Evolutionary conservation across 1,140 invertebrate genomes (phyloP).

Genomic region (Pogonomyrmex barbatus): DNA sequence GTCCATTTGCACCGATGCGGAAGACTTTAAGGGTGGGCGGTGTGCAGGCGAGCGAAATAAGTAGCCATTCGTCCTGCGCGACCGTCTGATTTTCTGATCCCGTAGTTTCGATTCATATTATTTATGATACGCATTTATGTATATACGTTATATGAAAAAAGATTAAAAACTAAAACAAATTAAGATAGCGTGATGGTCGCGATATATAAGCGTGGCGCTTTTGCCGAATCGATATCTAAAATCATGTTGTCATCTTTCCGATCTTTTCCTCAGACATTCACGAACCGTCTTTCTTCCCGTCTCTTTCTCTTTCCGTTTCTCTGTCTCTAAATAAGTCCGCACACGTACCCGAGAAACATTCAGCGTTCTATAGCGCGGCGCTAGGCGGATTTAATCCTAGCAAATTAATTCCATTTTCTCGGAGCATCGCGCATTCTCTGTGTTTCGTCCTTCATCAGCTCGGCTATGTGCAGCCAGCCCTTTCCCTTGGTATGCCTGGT

Average conservation of each 20-base stretch:
- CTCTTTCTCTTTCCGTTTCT: background rate
- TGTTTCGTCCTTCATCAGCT: conserved; percentile 86
- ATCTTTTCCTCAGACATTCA: conserved; percentile 40
- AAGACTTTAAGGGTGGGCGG: conserved; percentile 73
- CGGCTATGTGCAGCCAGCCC: conserved; percentile 81
- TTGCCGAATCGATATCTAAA: conserved; percentile 7
- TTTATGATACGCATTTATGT: background rate
- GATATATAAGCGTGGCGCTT: no score
- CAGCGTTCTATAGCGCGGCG: conserved; percentile 77
- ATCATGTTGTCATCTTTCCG: conserved; percentile 8
- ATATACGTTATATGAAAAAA: background rate
- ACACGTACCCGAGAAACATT: conserved; percentile 82
- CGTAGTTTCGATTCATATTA: background rate
- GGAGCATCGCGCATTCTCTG: conserved; percentile 85
- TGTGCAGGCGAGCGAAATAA: conserved; percentile 68
- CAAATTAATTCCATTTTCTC: conserved; percentile 87
- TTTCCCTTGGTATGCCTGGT: conserved; percentile 59
- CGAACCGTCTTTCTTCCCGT: conserved; percentile 8
- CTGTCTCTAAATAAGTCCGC: conserved; percentile 75
- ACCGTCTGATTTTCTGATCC: conserved; percentile 48
- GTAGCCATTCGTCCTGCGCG: conserved; percentile 40
- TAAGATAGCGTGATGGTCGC: background rate
- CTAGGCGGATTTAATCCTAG: conserved; percentile 85
- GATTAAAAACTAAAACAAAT: conserved; percentile 26
- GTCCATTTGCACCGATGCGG: conserved; percentile 58